These are phyloP conservation scores for Petroica traversi DNA, from an alignment of 2,113 vertebrate genomes.

Conservation along the genomic window DNA sequence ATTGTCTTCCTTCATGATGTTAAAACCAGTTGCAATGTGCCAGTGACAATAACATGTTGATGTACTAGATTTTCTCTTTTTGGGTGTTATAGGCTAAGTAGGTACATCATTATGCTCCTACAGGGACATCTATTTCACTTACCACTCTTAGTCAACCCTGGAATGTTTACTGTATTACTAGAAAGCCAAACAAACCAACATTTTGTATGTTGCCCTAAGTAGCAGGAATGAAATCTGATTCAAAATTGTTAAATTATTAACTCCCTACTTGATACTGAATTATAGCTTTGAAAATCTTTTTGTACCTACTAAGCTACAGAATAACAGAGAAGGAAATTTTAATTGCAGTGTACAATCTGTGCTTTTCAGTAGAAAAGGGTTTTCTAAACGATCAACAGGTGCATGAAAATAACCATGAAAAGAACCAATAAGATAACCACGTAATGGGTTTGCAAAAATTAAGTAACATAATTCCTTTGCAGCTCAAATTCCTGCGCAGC, in stretches of 20 bases:
- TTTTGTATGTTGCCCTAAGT: not conserved
- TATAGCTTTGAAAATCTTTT: not conserved
- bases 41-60: not conserved
- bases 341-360: not conserved
- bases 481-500: not conserved
- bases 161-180: not conserved
- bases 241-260: not conserved
- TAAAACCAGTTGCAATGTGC: not conserved
- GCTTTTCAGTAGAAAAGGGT: not conserved
- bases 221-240: not conserved
- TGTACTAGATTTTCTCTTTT: not conserved
- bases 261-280: not conserved
- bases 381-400: not conserved
- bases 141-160: not conserved
- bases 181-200: not conserved
- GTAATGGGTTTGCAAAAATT: not conserved
- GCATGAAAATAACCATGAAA: not conserved
- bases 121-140: not conserved
- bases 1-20: not conserved
- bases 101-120: not conserved
- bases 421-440: not conserved
- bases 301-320: not conserved
- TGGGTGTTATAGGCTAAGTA: not conserved
- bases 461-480: not conserved
- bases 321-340: not conserved